Evolutionary conservation across 2,797 vertebrate species (phyloP).

Genomic region (Myoxocephalus aenaeus): DNA sequence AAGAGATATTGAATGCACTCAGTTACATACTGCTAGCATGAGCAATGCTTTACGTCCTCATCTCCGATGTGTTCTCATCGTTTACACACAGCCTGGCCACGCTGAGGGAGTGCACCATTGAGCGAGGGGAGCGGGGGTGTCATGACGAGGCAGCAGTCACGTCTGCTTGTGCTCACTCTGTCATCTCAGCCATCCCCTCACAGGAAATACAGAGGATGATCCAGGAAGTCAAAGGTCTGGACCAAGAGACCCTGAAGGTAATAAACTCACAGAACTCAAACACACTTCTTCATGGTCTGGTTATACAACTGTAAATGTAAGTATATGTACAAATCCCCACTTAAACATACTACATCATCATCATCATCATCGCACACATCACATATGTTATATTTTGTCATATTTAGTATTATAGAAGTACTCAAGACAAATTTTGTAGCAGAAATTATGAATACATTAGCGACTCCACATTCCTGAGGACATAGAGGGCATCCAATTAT

Average conservation of each 20-base stretch:
- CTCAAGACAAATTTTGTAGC: no score
- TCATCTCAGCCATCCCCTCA: slow-evolving; percentile 89
- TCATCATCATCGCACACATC: background rate
- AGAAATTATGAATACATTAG: no score
- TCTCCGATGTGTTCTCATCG: slow-evolving; percentile 12
- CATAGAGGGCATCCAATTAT: no score
- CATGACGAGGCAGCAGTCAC: slow-evolving; percentile 70
- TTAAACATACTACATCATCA: background rate
- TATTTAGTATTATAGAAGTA: background rate
- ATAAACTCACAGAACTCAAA: background rate
- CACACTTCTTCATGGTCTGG: background rate
- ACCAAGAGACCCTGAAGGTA: slow-evolving; percentile 90
- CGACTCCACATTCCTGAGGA: no score
- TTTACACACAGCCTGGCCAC: slow-evolving; percentile 86
- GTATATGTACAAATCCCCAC: background rate
- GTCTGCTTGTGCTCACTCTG: slow-evolving; percentile 82
- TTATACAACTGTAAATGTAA: background rate
- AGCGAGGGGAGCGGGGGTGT: slow-evolving; percentile 70
- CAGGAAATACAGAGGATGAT: slow-evolving; percentile 88
- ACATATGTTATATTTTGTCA: background rate
- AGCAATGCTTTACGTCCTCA: background rate
- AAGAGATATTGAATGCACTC: background rate
- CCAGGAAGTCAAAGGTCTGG: slow-evolving; percentile 90
- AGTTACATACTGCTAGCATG: accelerated
- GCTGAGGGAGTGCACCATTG: slow-evolving; percentile 86